Evolutionary conservation across 1,140 invertebrate genomes (phyloP).

Genomic region (Diachasma alloeum): DNA sequence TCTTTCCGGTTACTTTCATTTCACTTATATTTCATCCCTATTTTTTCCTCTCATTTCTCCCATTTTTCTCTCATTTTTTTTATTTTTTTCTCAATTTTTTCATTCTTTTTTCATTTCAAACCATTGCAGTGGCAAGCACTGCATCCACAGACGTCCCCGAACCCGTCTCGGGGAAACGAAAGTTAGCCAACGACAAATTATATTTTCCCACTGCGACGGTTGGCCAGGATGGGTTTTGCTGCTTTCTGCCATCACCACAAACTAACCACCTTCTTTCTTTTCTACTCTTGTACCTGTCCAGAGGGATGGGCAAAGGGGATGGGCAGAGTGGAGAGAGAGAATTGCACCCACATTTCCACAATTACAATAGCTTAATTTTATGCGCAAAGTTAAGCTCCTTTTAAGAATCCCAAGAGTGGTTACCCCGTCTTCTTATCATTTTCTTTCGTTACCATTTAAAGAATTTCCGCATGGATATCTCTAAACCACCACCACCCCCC

Average conservation of each 20-base stretch:
- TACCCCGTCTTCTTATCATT: conserved; percentile 19
- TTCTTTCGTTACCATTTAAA: conserved; percentile 12
- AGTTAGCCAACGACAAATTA: conserved; percentile 33
- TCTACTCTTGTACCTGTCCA: background rate
- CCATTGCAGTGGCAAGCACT: background rate
- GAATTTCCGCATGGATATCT: conserved; percentile 12
- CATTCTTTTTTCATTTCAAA: background rate
- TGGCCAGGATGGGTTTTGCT: conserved; percentile 25
- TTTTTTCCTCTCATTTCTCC: background rate
- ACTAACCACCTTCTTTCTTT: background rate
- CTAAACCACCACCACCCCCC: background rate
- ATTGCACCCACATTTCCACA: conserved; percentile 43
- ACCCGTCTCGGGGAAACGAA: conserved; percentile 16
- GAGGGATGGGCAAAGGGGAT: background rate
- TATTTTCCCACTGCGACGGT: conserved; percentile 25
- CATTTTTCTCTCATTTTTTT: background rate
- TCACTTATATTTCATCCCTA: background rate
- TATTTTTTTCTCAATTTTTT: background rate
- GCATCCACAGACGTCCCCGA: background rate
- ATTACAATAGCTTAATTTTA: conserved; percentile 64
- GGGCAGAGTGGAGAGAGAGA: background rate
- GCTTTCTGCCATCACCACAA: conserved; percentile 34
- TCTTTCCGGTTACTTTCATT: background rate
- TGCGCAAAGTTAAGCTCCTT: conserved; percentile 62
- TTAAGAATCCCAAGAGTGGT: conserved; percentile 53